These are phyloP conservation scores for Deilephila porcellus DNA, from an alignment of 2,888 invertebrate species.

Conservation along the genomic window DNA sequence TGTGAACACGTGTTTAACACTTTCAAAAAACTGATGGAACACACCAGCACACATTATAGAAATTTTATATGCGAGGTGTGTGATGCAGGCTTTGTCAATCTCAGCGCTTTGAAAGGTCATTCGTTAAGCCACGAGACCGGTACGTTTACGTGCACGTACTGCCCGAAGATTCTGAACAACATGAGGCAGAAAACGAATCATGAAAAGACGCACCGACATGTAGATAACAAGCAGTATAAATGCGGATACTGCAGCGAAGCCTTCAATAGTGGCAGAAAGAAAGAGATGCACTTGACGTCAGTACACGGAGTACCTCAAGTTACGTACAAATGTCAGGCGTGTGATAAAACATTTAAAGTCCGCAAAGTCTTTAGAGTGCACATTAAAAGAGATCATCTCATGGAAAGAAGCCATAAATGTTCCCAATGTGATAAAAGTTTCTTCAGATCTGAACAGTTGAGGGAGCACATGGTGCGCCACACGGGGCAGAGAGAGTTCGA, in stretches of 20 bases:
- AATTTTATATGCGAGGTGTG: conserved; percentile 53
- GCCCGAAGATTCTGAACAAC: conserved; percentile 42
- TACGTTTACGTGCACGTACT: conserved; percentile 42
- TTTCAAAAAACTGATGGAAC: conserved; percentile 52
- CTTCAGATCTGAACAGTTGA: conserved; percentile 54
- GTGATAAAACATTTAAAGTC: conserved; percentile 57
- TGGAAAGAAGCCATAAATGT: conserved; percentile 61
- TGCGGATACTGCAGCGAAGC: conserved; percentile 59
- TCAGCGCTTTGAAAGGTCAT: conserved; percentile 33
- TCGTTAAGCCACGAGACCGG: conserved; percentile 41
- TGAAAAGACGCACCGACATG: conserved; percentile 51
- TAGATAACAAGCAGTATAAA: conserved; percentile 53
- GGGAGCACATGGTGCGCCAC: conserved; percentile 64
- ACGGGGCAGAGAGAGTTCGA: conserved; percentile 58
- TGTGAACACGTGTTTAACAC: conserved; percentile 48
- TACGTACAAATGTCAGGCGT: conserved; percentile 58
- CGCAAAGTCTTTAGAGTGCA: conserved; percentile 58
- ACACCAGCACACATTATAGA: conserved; percentile 54
- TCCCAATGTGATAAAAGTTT: conserved; percentile 58
- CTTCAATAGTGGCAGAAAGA: conserved; percentile 58
- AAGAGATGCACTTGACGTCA: conserved; percentile 55
- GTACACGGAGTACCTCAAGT: conserved; percentile 52
- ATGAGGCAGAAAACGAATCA: conserved; percentile 47
- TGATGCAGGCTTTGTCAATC: conserved; percentile 47
- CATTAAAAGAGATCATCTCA: conserved; percentile 60